Evolutionary conservation across 2,113 vertebrate genomes (phyloP).

Genomic region (Gila orcuttii): DNA sequence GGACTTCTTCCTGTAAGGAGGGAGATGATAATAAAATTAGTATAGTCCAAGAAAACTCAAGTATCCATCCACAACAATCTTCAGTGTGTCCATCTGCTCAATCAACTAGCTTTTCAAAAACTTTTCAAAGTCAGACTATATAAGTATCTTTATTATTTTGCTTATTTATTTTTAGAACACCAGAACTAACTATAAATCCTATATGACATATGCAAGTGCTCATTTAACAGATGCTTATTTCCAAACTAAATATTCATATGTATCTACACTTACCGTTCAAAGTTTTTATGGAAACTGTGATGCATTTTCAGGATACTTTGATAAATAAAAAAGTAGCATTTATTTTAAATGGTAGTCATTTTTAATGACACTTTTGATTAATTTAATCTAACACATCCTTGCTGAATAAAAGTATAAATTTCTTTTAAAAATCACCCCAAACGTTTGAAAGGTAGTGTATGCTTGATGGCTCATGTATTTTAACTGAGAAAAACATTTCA

Average conservation of each 20-base stretch:
- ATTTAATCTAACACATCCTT: not conserved
- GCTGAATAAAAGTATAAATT: not conserved
- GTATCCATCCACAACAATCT: not conserved
- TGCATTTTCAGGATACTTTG: not conserved
- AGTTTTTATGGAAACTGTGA: not conserved
- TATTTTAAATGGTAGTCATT: not conserved
- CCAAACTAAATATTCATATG: not conserved
- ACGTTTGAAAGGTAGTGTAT: not conserved
- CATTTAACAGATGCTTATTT: not conserved
- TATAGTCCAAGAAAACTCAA: not conserved
- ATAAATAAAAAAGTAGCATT: not conserved
- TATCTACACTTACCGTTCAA: not conserved
- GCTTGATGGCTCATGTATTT: not conserved
- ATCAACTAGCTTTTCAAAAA: not conserved
- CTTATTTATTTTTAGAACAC: not conserved
- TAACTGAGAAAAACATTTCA: not conserved
- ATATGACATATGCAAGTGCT: not conserved
- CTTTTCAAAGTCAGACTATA: no score
- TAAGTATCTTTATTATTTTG: not conserved
- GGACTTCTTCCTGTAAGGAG: constrained; percentile 91
- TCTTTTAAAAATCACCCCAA: not conserved
- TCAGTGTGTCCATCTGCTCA: not conserved
- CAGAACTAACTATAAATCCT: not conserved
- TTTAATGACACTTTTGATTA: not conserved
- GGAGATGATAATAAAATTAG: not conserved